phyloP scores from a whole-genome alignment of 1,140 invertebrate species.

The Ctenoplectra terminalis region DNA sequence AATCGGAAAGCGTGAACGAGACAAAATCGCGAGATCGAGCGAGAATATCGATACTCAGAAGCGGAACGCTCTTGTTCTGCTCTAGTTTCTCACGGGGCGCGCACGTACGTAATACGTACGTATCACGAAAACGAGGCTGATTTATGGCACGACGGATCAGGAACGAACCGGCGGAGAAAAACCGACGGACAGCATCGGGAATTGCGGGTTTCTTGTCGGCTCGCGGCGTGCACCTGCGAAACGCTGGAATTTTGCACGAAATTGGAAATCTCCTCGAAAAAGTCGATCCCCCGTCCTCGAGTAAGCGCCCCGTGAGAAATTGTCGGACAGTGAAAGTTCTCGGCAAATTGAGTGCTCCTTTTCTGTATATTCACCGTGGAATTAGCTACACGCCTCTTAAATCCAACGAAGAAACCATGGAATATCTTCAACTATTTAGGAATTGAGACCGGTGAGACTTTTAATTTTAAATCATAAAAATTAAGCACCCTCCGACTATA shows the following conservation, averaged over 20 bases:
- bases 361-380: neutral
- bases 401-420: neutral
- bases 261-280: constrained; percentile 46
- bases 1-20: neutral
- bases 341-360: constrained; percentile 11
- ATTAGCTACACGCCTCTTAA: neutral
- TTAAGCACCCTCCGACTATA: too few species aligned
- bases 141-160: constrained; percentile 41
- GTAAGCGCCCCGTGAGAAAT: constrained; percentile 38
- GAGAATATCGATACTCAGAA: neutral
- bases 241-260: constrained; percentile 43
- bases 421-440: neutral
- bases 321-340: constrained; percentile 23
- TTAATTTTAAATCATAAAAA: too few species aligned
- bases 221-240: constrained; percentile 33
- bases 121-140: constrained; percentile 50
- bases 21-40: neutral
- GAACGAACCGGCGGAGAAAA: constrained; percentile 31
- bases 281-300: neutral
- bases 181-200: constrained; percentile 12
- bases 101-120: constrained; percentile 22
- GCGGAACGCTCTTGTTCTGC: constrained; percentile 17
- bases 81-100: constrained; percentile 43
- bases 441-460: neutral
- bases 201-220: constrained; percentile 37